A percentile compares a stretch with the other conserved stretches of the same genome.
Conservation (phyloP, 2,888 invertebrate genomes). For the Hydrotaea cyrtoneurina region DNA sequence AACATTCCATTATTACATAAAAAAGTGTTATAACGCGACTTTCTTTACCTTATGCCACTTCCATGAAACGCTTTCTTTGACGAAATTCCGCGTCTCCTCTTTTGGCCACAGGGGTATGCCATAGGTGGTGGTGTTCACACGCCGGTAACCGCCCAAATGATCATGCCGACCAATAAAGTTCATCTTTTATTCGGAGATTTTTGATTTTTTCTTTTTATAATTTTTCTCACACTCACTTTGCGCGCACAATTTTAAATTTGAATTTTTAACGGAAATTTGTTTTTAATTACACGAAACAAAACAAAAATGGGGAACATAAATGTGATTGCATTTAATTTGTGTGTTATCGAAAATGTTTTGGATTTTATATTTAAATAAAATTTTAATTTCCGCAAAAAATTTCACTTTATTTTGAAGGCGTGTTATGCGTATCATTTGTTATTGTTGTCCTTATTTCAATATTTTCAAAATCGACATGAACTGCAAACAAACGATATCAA, state of each 20-base stretch:
- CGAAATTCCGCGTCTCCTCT: conserved; percentile 51
- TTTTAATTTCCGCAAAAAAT: conserved; percentile 77
- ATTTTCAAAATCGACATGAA: conserved; percentile 18
- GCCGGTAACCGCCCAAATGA: conserved; percentile 77
- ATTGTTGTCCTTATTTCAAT: conserved; percentile 37
- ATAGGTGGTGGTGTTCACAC: conserved; percentile 73
- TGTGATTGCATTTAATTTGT: background rate
- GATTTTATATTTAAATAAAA: conserved; percentile 66
- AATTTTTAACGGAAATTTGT: conserved; percentile 26
- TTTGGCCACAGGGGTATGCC: conserved; percentile 71
- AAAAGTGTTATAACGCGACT: background rate
- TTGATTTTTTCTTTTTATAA: background rate
- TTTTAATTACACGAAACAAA: conserved; percentile 35
- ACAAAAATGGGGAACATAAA: background rate
- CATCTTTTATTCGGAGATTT: conserved; percentile 71
- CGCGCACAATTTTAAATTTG: conserved; percentile 1
- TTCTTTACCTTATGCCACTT: conserved; percentile 70
- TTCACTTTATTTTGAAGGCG: conserved; percentile 74
- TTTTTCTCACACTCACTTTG: background rate
- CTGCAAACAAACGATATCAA: too few species aligned
- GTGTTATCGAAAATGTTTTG: background rate
- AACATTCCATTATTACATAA: too few species aligned
- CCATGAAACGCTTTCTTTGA: conserved; percentile 69
- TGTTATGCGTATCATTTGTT: conserved; percentile 74
- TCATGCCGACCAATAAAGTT: conserved; percentile 78